Conservation (phyloP, 2,113 vertebrate species). For the Tyrannus savana region DNA sequence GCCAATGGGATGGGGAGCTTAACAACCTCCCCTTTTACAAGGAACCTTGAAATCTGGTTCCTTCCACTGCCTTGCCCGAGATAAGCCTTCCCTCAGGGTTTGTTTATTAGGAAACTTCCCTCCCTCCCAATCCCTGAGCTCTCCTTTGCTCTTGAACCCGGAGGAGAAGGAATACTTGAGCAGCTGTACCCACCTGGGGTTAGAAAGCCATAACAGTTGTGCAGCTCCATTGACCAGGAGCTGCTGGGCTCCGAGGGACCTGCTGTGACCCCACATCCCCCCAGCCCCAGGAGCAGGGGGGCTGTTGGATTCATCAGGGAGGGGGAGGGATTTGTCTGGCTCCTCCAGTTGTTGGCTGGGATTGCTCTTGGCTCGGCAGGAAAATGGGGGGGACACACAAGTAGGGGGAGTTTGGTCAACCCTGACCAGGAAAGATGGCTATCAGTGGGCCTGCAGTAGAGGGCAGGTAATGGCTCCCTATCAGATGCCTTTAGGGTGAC, state of each 20-base stretch:
- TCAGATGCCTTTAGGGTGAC: constrained; percentile 60
- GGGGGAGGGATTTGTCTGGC: not conserved
- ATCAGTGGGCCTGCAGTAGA: not conserved
- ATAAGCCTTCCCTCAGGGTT: constrained; percentile 49
- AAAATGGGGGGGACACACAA: not conserved
- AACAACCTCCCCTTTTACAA: not conserved
- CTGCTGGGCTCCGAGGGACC: not conserved
- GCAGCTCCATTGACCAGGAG: constrained; percentile 57
- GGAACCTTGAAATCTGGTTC: not conserved
- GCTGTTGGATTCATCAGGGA: not conserved
- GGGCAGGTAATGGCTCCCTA: not conserved
- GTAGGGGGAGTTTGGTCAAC: not conserved
- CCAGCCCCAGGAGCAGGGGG: not conserved
- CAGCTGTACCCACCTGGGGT: constrained; percentile 30
- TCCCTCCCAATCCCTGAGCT: not conserved
- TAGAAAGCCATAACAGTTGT: constrained; percentile 56
- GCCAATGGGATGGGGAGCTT: not conserved
- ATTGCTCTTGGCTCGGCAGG: not conserved
- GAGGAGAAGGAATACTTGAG: constrained; percentile 32
- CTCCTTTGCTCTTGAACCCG: not conserved
- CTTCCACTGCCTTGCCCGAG: not conserved
- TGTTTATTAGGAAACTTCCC: constrained; percentile 45
- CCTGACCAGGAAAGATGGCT: constrained; percentile 54
- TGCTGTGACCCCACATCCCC: not conserved
- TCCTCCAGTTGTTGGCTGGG: not conserved